phyloP scores from a whole-genome alignment of 53 echinoderm and acorn worm species.

The Actinopyga echinites region DNA sequence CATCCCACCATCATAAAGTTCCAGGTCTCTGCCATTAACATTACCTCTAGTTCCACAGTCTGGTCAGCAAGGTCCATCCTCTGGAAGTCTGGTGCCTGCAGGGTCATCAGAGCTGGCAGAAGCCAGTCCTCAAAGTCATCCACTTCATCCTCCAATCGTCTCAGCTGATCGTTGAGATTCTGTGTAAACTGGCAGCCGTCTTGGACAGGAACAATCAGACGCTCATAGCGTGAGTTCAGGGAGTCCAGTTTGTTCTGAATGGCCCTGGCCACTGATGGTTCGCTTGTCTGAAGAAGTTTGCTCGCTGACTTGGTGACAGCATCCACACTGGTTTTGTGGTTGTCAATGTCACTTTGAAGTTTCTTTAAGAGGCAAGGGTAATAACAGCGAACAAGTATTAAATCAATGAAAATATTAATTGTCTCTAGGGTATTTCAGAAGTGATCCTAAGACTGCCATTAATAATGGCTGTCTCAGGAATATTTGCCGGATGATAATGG shows the following conservation, averaged over 20 bases:
- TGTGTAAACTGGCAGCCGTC: slow-evolving; percentile 78
- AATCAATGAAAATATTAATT: background rate
- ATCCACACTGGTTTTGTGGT: slow-evolving; percentile 79
- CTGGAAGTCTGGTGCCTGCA: slow-evolving; percentile 81
- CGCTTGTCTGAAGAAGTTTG: slow-evolving; percentile 84
- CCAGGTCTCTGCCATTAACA: too few relatives aligned
- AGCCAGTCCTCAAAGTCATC: slow-evolving; percentile 95
- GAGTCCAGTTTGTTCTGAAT: slow-evolving; percentile 81
- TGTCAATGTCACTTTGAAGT: slow-evolving; percentile 76
- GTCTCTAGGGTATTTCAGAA: too few relatives aligned
- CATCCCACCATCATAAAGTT: too few relatives aligned
- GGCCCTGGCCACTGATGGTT: slow-evolving; percentile 73
- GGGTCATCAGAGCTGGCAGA: slow-evolving; percentile 75
- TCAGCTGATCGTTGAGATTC: slow-evolving; percentile 71
- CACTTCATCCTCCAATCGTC: slow-evolving; percentile 81
- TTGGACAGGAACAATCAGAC: slow-evolving; percentile 59
- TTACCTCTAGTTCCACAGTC: slow-evolving; percentile 77
- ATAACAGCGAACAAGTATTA: background rate
- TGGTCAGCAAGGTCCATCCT: slow-evolving; percentile 86
- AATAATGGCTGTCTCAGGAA: background rate
- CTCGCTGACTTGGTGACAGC: slow-evolving; percentile 80
- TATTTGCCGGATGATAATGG: too few relatives aligned
- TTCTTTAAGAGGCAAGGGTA: slow-evolving; percentile 44
- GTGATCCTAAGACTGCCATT: background rate
- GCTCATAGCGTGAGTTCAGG: slow-evolving; percentile 81